These are phyloP conservation scores for Lasioglossum villosulum DNA, from an alignment of 2,888 invertebrate genomes.

Conservation along the genomic window DNA sequence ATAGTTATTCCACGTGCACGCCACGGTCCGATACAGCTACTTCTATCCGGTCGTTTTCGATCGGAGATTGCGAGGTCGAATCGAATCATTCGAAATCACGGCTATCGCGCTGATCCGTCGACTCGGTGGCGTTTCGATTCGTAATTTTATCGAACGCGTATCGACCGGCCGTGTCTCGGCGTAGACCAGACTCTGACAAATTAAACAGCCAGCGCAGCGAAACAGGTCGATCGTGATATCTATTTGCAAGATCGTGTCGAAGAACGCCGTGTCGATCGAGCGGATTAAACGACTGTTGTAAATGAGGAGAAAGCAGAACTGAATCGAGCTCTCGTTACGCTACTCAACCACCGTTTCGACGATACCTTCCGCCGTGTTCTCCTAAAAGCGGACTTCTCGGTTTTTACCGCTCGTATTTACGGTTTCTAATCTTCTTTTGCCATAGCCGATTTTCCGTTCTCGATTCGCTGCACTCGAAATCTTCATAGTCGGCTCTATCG, in stretches of 20 bases:
- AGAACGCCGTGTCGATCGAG: slow-evolving; percentile 31
- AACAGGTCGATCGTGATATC: slow-evolving; percentile 47
- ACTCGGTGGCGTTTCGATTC: slow-evolving; percentile 24
- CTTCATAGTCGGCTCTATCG: neutral
- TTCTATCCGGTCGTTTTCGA: slow-evolving; percentile 43
- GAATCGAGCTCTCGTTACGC: slow-evolving; percentile 46
- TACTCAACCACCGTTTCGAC: slow-evolving; percentile 25
- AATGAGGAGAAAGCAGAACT: slow-evolving; percentile 51
- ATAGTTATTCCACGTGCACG: slow-evolving; percentile 45
- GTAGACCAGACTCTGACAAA: neutral
- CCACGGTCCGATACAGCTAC: slow-evolving; percentile 43
- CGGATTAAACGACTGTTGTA: slow-evolving; percentile 47
- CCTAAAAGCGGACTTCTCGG: slow-evolving; percentile 17
- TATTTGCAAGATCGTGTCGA: slow-evolving; percentile 38
- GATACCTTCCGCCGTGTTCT: slow-evolving; percentile 10
- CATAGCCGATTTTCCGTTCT: neutral
- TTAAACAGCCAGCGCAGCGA: neutral
- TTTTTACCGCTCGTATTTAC: neutral
- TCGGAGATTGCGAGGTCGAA: slow-evolving; percentile 43
- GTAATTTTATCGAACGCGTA: slow-evolving; percentile 44
- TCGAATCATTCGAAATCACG: slow-evolving; percentile 17
- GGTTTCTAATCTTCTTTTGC: slow-evolving; percentile 26
- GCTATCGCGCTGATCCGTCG: slow-evolving; percentile 7
- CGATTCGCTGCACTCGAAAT: slow-evolving; percentile 8
- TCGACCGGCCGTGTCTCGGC: neutral